Evolutionary conservation across 2,888 invertebrate genomes (phyloP), one percentile per base, ranked within the genome.

Genomic region (Tetrapedia diversipes): DNA sequence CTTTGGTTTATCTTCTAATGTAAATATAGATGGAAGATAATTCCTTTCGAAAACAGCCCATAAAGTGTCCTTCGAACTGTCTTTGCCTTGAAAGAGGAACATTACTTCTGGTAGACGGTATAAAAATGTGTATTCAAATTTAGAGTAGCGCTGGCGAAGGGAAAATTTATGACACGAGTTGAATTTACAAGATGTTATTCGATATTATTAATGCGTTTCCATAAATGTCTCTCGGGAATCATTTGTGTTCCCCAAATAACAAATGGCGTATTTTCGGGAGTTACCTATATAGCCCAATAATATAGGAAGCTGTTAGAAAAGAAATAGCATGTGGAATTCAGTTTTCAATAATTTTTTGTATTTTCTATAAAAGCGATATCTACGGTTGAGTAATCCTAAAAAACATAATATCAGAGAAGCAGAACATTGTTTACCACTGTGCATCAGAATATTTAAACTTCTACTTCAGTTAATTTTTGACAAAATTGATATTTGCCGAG

Each of bases 41-140:
- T 82, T 64, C 75, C 47, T 32, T 77, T 80, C 51, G 41, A 47
- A 71, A 63, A 66, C 70, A 70, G 43, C 61, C 71, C 65, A 70
- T 63, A 59, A 60, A 22, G 8, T 7, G 27, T 39, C 1, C 27
- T n/a, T 14, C 27, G n/a, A 16, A 32, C 37, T 22, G 37, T 43
- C 8, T 34, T 22, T 19, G n/a, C 4, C 11, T 14, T 22, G 2
- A 24, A 39, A 29, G 14, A 37, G n/a, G n/a, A n/a, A n/a, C n/a
- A 27, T 16, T 29, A 32, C 27, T 57, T 47, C 19, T 39, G 39
- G 24, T 14, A 27, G 8, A 4, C 32, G 8, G 16, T 8, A 8
- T 39, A 41, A 4, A 14, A 19, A 8, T 19, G 39, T 4, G 10
- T 19, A 10, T 39, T 39, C 19, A n/a, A 41, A 29, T 64, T 29